A percentile compares a stretch with the other conserved stretches of the same genome.
Evolutionary conservation across 2,888 invertebrate genomes (phyloP).

Genomic region (Limenitis camilla): DNA sequence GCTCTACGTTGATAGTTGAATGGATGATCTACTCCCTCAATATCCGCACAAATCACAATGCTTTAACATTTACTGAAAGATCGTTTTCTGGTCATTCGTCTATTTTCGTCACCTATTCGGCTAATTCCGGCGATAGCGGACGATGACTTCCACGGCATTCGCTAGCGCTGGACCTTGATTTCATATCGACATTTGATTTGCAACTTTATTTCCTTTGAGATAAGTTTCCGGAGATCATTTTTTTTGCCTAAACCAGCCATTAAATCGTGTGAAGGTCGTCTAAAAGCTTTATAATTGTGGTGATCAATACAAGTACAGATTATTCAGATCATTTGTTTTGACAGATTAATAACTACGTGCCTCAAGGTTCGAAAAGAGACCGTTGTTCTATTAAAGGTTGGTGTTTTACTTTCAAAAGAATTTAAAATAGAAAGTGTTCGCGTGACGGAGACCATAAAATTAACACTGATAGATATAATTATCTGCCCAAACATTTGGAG

Average conservation of each 20-base stretch:
- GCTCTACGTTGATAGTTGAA: not conserved
- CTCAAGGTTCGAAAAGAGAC: not conserved
- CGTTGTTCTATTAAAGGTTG: not conserved
- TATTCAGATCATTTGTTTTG: not conserved
- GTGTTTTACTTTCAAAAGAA: slow-evolving; percentile 6
- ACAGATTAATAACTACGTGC: not conserved
- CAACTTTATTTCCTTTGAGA: slow-evolving; percentile 7
- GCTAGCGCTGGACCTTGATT: slow-evolving; percentile 59
- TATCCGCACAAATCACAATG: slow-evolving; percentile 39
- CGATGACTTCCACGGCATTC: slow-evolving; percentile 67
- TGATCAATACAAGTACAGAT: not conserved
- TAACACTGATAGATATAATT: slow-evolving; percentile 19
- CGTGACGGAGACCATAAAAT: slow-evolving; percentile 20
- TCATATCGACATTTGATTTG: slow-evolving; percentile 9
- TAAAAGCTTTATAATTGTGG: not conserved
- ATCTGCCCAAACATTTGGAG: slow-evolving; percentile 14
- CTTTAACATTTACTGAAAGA: slow-evolving; percentile 38
- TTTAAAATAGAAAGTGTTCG: slow-evolving; percentile 21
- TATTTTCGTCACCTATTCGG: slow-evolving; percentile 64
- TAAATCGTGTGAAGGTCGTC: not conserved
- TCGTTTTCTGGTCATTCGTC: slow-evolving; percentile 56
- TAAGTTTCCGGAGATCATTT: not conserved
- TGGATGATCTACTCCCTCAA: not conserved
- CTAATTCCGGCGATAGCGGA: slow-evolving; percentile 64
- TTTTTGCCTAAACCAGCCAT: not conserved